Conservation (phyloP, 2,113 vertebrate genomes). For the Oryzias javanicus region DNA sequence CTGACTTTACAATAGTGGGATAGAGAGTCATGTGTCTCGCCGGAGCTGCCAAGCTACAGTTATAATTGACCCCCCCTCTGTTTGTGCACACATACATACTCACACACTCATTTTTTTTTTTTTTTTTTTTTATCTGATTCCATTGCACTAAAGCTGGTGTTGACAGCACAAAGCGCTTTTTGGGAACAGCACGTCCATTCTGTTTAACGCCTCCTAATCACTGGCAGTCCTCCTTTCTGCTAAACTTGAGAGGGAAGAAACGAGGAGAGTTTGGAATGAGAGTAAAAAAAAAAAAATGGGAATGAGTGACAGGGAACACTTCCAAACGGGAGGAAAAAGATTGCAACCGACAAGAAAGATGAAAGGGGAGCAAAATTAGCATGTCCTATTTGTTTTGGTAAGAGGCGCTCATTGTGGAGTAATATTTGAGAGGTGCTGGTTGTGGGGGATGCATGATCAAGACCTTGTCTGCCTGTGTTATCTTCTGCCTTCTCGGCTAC, state of each 20-base stretch:
- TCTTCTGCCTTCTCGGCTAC: slow-evolving; percentile 31
- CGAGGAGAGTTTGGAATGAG: slow-evolving; percentile 36
- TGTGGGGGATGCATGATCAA: slow-evolving; percentile 35
- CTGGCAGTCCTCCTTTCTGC: slow-evolving; percentile 62
- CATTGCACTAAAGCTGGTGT: slow-evolving; percentile 92
- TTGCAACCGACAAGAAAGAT: slow-evolving; percentile 29
- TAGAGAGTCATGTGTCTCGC: slow-evolving; percentile 85
- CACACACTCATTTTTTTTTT: slow-evolving; percentile 28
- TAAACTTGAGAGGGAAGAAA: slow-evolving; percentile 58
- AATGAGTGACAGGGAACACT: slow-evolving; percentile 42
- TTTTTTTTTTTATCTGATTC: slow-evolving; percentile 92
- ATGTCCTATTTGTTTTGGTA: slow-evolving; percentile 41
- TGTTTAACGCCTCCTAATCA: slow-evolving; percentile 80
- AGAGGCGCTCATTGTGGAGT: slow-evolving; percentile 13
- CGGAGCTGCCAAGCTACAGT: slow-evolving; percentile 37
- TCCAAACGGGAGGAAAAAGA: slow-evolving; percentile 10
- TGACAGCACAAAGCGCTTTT: slow-evolving; percentile 95
- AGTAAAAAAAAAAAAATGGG: slow-evolving; percentile 9
- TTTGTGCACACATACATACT: slow-evolving; percentile 18
- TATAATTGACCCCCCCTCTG: slow-evolving; percentile 73
- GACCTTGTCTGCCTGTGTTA: slow-evolving; percentile 56
- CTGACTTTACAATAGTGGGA: slow-evolving; percentile 78
- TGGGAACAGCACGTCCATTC: slow-evolving; percentile 89
- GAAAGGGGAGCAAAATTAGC: slow-evolving; percentile 33
- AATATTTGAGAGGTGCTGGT: slow-evolving; percentile 13